phyloP scores from a whole-genome alignment of 2,797 vertebrate species.

The Corythornis leucogaster region DNA sequence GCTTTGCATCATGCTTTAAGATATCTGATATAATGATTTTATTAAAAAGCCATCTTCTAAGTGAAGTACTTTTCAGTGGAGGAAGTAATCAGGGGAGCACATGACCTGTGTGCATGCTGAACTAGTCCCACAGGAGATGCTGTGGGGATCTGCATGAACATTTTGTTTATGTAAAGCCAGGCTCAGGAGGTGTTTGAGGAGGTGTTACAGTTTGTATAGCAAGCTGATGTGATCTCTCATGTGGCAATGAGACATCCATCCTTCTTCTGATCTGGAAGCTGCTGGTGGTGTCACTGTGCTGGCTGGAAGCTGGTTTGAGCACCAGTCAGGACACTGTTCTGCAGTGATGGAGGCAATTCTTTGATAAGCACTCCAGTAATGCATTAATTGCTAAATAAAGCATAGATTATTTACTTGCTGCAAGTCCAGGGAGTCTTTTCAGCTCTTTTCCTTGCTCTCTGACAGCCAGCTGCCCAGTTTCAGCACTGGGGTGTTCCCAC shows the following conservation, averaged over 20 bases:
- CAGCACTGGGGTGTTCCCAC: not conserved
- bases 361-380: not conserved
- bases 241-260: constrained; percentile 27
- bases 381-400: not conserved
- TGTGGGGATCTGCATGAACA: not conserved
- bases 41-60: not conserved
- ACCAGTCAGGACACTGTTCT: not conserved
- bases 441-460: not conserved
- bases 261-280: not conserved
- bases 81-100: not conserved
- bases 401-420: not conserved
- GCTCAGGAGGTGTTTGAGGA: not conserved
- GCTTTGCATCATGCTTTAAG: not conserved
- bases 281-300: not conserved
- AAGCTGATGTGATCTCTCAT: constrained; percentile 7
- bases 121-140: not conserved
- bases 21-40: not conserved
- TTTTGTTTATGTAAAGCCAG: not conserved
- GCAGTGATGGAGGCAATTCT: not conserved
- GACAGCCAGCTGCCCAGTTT: not conserved
- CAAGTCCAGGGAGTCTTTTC: not conserved
- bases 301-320: not conserved
- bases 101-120: not conserved
- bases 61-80: not conserved
- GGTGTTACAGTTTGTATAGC: constrained; percentile 19